These are phyloP conservation scores for Psammodynastes pulverulentus DNA, from an alignment of 2,113 vertebrate genomes.

Conservation along the genomic window DNA sequence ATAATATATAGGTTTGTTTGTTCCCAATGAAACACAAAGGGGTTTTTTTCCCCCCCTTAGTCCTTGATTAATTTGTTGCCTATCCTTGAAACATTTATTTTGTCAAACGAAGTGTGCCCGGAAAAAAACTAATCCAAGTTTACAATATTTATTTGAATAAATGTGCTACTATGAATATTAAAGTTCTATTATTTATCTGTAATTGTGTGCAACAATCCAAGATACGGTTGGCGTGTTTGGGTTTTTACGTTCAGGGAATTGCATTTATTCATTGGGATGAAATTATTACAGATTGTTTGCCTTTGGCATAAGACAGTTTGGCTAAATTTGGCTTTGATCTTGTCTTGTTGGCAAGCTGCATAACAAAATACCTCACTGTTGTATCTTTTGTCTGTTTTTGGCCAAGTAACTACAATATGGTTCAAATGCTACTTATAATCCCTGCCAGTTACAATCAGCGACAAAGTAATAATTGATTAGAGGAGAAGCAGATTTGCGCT, in stretches of 20 bases:
- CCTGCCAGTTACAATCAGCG: not conserved
- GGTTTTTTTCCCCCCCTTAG: not conserved
- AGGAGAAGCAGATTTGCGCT: not conserved
- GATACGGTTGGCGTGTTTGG: constrained; percentile 27
- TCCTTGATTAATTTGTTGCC: not conserved
- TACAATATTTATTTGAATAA: constrained; percentile 23
- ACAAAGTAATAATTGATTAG: not conserved
- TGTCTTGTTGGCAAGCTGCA: constrained; percentile 36
- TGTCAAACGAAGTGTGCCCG: not conserved
- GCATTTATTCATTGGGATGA: constrained; percentile 42
- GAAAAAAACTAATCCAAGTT: constrained; percentile 18
- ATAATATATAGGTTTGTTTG: not conserved
- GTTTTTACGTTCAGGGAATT: constrained; percentile 25
- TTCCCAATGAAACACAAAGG: not conserved
- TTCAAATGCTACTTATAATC: constrained; percentile 14
- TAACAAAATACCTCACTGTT: constrained; percentile 38
- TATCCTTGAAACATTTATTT: constrained; percentile 24
- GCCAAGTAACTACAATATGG: constrained; percentile 35
- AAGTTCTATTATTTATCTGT: constrained; percentile 14
- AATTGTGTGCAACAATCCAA: constrained; percentile 16
- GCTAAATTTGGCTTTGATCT: constrained; percentile 37
- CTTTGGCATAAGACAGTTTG: constrained; percentile 37
- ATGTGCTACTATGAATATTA: constrained; percentile 36
- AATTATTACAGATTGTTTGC: constrained; percentile 40
- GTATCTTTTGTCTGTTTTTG: constrained; percentile 9